Conservation (phyloP, 2,888 invertebrate genomes). For the Enchytraeus crypticus region DNA sequence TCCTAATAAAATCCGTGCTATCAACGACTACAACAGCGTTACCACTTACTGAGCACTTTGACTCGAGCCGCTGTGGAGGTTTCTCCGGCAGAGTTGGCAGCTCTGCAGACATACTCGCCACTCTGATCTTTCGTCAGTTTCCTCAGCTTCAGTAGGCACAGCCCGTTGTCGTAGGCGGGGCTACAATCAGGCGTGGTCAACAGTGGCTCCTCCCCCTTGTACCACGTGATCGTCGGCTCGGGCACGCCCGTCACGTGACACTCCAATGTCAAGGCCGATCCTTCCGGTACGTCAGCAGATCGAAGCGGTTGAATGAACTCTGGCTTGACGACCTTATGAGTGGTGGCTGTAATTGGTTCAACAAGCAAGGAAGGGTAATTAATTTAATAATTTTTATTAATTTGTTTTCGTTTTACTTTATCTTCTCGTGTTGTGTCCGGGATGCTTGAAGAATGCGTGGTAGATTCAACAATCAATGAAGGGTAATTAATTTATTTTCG, state of each 20-base stretch:
- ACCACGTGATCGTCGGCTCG: constrained; percentile 46
- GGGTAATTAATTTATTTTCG: too few species aligned
- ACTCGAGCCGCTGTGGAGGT: constrained; percentile 38
- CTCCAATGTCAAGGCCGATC: constrained; percentile 43
- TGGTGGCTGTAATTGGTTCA: too few species aligned
- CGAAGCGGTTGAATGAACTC: constrained; percentile 45
- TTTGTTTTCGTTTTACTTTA: too few species aligned
- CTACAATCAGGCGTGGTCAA: too few species aligned
- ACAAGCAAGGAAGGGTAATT: too few species aligned
- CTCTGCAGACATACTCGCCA: constrained; percentile 51
- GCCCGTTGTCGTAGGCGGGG: too few species aligned
- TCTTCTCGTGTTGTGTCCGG: too few species aligned
- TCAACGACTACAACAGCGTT: too few species aligned
- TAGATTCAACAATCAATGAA: too few species aligned
- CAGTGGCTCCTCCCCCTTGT: constrained; percentile 44
- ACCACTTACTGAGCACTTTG: constrained; percentile 63
- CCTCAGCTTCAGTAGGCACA: constrained; percentile 65
- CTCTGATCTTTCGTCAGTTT: constrained; percentile 61
- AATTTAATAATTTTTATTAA: too few species aligned
- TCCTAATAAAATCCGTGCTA: too few species aligned
- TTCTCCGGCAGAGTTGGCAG: constrained; percentile 41
- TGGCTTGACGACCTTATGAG: constrained; percentile 46
- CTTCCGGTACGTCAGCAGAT: constrained; percentile 44
- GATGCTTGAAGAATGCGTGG: too few species aligned
- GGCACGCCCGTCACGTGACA: constrained; percentile 48